Percentiles rank a stretch among this genome's conserved stretches.
Conservation (phyloP, 2,797 vertebrate species). For the Cossypha caffra region DNA sequence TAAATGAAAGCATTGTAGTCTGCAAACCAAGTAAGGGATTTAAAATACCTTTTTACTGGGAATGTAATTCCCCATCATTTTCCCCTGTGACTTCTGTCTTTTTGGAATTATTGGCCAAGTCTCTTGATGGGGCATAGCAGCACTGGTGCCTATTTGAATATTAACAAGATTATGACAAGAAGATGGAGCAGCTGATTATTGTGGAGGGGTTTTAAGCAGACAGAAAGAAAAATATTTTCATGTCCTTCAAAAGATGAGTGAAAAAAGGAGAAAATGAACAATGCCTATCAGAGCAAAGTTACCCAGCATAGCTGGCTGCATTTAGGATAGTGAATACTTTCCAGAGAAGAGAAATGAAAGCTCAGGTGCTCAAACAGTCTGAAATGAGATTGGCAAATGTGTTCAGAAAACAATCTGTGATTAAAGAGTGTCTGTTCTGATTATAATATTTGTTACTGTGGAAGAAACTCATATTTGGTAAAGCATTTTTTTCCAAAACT, state of each 20-base stretch:
- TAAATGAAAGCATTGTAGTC: neutral
- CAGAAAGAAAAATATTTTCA: neutral
- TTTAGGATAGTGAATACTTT: neutral
- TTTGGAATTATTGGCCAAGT: neutral
- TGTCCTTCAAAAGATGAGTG: neutral
- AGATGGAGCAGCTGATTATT: neutral
- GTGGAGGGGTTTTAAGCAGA: neutral
- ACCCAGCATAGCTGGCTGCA: neutral
- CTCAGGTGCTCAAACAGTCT: conserved; percentile 46
- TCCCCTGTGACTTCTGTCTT: neutral
- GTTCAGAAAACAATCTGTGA: neutral
- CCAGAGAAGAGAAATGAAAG: neutral
- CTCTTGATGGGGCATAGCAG: neutral
- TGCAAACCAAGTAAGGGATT: neutral
- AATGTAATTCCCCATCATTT: neutral
- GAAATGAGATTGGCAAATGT: conserved; percentile 34
- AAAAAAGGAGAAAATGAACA: neutral
- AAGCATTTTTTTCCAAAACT: neutral
- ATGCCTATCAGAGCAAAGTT: neutral
- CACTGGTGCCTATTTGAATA: neutral
- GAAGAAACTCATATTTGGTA: neutral
- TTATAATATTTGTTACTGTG: neutral
- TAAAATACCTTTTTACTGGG: neutral
- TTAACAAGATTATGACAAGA: neutral
- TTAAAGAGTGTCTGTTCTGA: neutral